phyloP scores from a whole-genome alignment of 2,888 invertebrate species.

The Pilophorus perplexus region DNA sequence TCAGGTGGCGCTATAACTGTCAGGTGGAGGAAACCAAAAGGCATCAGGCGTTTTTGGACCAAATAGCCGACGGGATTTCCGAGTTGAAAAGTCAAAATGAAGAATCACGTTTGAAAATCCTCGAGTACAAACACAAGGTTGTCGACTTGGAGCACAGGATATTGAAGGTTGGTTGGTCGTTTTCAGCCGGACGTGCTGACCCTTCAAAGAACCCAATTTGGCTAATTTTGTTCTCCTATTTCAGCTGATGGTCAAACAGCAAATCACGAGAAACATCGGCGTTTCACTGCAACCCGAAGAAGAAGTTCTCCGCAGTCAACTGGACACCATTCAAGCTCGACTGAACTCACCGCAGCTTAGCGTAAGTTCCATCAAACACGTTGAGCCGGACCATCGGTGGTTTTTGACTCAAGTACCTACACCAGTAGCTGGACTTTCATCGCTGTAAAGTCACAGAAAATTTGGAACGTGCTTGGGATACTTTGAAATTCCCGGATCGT shows the following conservation, averaged over 20 bases:
- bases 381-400: too few species aligned
- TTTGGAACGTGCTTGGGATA: too few species aligned
- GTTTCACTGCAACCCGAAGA: constrained; percentile 85
- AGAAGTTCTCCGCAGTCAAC: constrained; percentile 79
- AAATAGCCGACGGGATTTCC: constrained; percentile 73
- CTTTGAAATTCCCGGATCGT: too few species aligned
- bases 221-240: not conserved
- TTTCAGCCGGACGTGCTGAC: not conserved
- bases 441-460: too few species aligned
- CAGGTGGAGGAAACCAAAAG: constrained; percentile 80
- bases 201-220: not conserved
- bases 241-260: constrained; percentile 83
- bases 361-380: too few species aligned
- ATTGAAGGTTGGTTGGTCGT: constrained; percentile 56
- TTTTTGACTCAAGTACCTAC: too few species aligned
- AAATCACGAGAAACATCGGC: constrained; percentile 83
- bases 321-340: constrained; percentile 82
- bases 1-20: constrained; percentile 72
- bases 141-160: constrained; percentile 80
- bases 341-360: constrained; percentile 90
- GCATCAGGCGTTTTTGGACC: constrained; percentile 76
- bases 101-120: constrained; percentile 73
- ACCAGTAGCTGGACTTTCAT: too few species aligned
- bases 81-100: constrained; percentile 78
- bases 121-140: constrained; percentile 67